Conservation (phyloP, 1,140 invertebrate species). For the Luehdorfia chinensis region DNA sequence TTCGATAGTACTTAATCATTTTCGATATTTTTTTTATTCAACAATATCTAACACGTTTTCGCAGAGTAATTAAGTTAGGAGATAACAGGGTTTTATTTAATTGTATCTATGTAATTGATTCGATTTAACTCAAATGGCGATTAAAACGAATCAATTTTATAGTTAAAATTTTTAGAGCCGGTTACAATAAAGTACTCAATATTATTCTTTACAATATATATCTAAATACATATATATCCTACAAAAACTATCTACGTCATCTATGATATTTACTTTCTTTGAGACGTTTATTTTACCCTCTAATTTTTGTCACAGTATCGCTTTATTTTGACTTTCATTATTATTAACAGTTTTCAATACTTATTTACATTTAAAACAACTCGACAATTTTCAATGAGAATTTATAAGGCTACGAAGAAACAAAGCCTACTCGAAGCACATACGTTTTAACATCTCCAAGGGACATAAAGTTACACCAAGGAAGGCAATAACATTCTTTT, state of each 20-base stretch:
- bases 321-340: conserved; percentile 74
- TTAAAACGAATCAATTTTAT: too few relatives aligned
- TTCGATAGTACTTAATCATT: background rate
- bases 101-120: too few relatives aligned
- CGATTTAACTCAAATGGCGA: too few relatives aligned
- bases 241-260: conserved; percentile 68
- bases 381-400: conserved; percentile 40
- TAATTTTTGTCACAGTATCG: conserved; percentile 75
- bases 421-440: conserved; percentile 54
- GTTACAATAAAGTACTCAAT: too few relatives aligned
- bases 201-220: too few relatives aligned
- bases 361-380: conserved; percentile 66
- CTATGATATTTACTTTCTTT: conserved; percentile 68
- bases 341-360: conserved; percentile 69
- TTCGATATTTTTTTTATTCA: background rate
- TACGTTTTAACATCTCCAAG: conserved; percentile 45
- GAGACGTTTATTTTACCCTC: conserved; percentile 66
- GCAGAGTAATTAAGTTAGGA: background rate
- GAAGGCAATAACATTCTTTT: conserved; percentile 34
- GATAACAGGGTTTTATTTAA: background rate
- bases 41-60: too few relatives aligned
- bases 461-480: too few relatives aligned
- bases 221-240: conserved; percentile 57
- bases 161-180: too few relatives aligned
- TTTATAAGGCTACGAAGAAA: conserved; percentile 48